These are phyloP conservation scores for Varanus komodoensis DNA, from an alignment of 2,113 vertebrate species.

Conservation along the genomic window DNA sequence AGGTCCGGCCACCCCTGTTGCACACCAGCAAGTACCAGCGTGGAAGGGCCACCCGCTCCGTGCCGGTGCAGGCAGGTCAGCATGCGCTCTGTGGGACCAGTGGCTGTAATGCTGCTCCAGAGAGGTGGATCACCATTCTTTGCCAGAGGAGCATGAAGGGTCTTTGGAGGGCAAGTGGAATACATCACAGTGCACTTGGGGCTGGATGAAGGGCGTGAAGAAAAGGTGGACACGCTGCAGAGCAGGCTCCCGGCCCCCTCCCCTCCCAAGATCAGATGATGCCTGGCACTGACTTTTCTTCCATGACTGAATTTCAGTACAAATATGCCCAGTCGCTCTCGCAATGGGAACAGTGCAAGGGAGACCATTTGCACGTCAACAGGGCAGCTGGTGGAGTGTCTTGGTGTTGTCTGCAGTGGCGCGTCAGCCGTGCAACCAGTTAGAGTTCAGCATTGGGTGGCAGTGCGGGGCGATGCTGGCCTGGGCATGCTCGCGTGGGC, in stretches of 20 bases:
- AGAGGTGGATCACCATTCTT: background rate
- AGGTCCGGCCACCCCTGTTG: no score
- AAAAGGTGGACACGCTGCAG: accelerated
- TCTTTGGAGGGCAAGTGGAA: background rate
- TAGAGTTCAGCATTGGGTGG: background rate
- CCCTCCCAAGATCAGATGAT: background rate
- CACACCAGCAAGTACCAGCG: no score
- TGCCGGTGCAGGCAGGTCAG: accelerated
- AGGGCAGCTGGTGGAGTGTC: conserved; percentile 24
- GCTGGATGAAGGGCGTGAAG: background rate
- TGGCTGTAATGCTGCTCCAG: background rate
- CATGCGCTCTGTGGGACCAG: accelerated
- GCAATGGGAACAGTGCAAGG: background rate
- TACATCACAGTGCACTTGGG: accelerated
- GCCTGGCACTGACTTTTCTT: background rate
- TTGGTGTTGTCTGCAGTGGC: background rate
- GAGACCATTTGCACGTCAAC: background rate
- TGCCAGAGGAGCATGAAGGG: background rate
- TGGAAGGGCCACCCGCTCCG: no score
- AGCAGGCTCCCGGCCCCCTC: conserved; percentile 8
- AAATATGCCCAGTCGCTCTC: conserved; percentile 30
- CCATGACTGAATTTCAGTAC: background rate
- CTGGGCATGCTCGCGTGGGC: background rate
- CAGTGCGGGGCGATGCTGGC: conserved; percentile 1
- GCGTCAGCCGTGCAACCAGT: accelerated